Evolutionary conservation across 2,888 invertebrate species (phyloP), one percentile per base, ranked within the genome.

Genomic region (Macrosiphum euphorbiae): DNA sequence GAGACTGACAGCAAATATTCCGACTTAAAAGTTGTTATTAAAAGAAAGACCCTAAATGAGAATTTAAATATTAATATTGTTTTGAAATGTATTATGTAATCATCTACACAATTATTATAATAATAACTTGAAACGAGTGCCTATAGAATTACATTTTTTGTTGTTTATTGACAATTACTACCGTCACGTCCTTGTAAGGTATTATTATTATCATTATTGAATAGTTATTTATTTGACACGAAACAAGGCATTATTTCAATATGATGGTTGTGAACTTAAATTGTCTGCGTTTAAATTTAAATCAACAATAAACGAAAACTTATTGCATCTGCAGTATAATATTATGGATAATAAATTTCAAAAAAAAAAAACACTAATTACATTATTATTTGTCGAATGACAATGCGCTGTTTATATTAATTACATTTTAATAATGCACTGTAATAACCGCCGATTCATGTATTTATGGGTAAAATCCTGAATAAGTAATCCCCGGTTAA

Each of bases 391-490:
- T 67, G 85, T 61, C 50, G 28, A 67, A 88, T 88, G 88, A 88
- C 88, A 92, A 35, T 35, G 87, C 92, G 41, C 87, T 41, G 67
- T 92, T 92, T 78, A 92, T 92, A 92, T 88, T 88, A 92, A 92
- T 92, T 88, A 92, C 67, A 24, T 88, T 92, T 92, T 92, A 92
- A 92, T 92, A 92, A 92, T 67, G 88, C n/a, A 78, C 50, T 67
- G 41, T 50, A 67, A 35, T 88, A 78, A 78, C 67, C 52, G 35
- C 78, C 92, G 78, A 92, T 88, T 78, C 47, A 44, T 67, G 61
- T 78, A 84, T 90, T 26, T 67, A 52, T 28, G 87, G 67, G 52
- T 52, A 50, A 88, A 92, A 88, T 92, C 61, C 87, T 24, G 87
- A 67, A 92, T 92, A 67, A 67, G 87, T 88, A 92, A 92, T 92